These are phyloP conservation scores for Platycheirus albimanus DNA, from an alignment of 2,888 invertebrate genomes.

Conservation along the genomic window DNA sequence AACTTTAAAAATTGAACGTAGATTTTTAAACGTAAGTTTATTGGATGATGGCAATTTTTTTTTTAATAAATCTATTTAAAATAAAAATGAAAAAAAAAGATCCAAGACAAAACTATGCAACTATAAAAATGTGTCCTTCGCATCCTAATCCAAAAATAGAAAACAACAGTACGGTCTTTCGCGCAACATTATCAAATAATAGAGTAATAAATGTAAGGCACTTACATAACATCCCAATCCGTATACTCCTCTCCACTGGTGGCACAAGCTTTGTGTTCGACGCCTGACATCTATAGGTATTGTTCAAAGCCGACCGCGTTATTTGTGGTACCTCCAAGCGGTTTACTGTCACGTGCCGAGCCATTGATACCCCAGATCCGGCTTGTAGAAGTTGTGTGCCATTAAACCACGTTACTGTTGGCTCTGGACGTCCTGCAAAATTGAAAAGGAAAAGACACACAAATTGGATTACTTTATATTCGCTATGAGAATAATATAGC, in stretches of 20 bases:
- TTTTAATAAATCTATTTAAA: too few relatives aligned
- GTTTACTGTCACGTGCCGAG: slow-evolving; percentile 91
- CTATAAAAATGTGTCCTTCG: too few relatives aligned
- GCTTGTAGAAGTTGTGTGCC: slow-evolving; percentile 89
- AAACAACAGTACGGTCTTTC: too few relatives aligned
- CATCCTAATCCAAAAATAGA: too few relatives aligned
- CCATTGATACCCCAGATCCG: slow-evolving; percentile 87
- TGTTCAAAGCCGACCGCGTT: slow-evolving; percentile 90
- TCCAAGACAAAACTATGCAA: too few relatives aligned
- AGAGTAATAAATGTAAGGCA: slow-evolving; percentile 76
- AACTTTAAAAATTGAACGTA: too few relatives aligned
- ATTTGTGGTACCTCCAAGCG: slow-evolving; percentile 89
- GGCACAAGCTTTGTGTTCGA: slow-evolving; percentile 93
- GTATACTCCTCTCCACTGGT: slow-evolving; percentile 91
- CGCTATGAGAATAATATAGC: slow-evolving; percentile 17
- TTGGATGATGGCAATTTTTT: too few relatives aligned
- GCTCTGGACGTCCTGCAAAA: slow-evolving; percentile 89
- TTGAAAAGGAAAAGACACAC: slow-evolving; percentile 24
- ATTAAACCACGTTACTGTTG: slow-evolving; percentile 93
- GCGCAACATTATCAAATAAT: background rate
- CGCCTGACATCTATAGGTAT: slow-evolving; percentile 93
- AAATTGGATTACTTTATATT: slow-evolving; percentile 58
- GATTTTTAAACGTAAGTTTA: too few relatives aligned
- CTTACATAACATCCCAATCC: slow-evolving; percentile 93
- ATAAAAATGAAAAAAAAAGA: too few relatives aligned